Evolutionary conservation across 2,797 vertebrate genomes (phyloP).

Genomic region (Thripadectes ignobilis): DNA sequence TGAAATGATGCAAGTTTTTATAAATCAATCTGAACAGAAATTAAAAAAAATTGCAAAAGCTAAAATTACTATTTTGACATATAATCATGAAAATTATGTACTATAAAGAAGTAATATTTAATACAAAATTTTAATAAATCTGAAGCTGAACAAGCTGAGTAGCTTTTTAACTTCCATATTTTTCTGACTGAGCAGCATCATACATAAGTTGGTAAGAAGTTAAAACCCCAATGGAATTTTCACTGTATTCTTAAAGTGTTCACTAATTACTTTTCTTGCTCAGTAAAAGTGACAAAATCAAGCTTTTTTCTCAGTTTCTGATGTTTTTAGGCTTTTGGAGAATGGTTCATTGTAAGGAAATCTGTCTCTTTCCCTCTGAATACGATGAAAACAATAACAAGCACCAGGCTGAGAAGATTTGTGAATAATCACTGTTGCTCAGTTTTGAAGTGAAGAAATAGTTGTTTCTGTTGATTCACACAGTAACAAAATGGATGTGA

Average conservation of each 20-base stretch:
- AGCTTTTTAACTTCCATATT: not conserved
- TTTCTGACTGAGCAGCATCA: not conserved
- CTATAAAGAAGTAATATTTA: not conserved
- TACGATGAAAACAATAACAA: not conserved
- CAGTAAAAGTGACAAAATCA: not conserved
- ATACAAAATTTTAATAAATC: not conserved
- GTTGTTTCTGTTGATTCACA: not conserved
- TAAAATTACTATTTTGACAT: not conserved
- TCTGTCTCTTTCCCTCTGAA: not conserved
- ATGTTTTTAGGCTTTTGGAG: not conserved
- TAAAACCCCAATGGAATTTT: not conserved
- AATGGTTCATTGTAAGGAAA: not conserved
- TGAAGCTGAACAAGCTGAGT: not conserved
- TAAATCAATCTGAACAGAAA: not conserved
- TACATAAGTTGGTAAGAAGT: not conserved
- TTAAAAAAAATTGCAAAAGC: not conserved
- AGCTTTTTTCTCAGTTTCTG: not conserved
- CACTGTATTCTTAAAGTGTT: not conserved
- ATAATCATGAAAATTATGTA: not conserved
- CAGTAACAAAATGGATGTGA: not conserved
- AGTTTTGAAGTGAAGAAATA: not conserved
- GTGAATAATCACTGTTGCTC: not conserved
- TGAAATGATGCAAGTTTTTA: not conserved
- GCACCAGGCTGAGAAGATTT: not conserved
- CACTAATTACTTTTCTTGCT: not conserved